phyloP scores from a whole-genome alignment of 2,888 invertebrate species.

The Hipparchia sbordonii region DNA sequence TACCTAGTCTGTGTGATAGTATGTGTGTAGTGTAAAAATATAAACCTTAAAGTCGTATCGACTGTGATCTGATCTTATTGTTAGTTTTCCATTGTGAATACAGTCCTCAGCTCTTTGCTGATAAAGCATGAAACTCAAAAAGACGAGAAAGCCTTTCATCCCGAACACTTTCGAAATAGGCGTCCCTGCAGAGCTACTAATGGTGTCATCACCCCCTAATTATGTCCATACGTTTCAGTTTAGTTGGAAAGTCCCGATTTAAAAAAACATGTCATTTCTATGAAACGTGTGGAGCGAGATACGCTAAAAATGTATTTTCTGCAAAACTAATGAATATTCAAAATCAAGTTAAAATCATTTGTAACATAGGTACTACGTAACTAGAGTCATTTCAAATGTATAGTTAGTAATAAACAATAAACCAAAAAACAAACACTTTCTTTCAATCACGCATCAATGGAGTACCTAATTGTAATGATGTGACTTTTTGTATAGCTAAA shows the following conservation, averaged over 20 bases:
- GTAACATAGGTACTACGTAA: no score
- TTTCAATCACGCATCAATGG: no score
- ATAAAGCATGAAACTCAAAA: slow-evolving; percentile 48
- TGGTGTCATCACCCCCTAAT: slow-evolving; percentile 26
- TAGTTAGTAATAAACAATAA: no score
- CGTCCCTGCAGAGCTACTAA: slow-evolving; percentile 28
- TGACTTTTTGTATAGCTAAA: no score
- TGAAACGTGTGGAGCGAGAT: background rate
- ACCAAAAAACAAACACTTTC: no score
- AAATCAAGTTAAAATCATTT: no score
- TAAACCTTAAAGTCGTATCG: slow-evolving; percentile 2
- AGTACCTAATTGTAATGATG: no score
- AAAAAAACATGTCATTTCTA: no score
- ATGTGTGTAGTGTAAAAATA: background rate
- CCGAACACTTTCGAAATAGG: slow-evolving; percentile 35
- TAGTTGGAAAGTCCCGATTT: background rate
- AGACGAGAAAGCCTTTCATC: slow-evolving; percentile 48
- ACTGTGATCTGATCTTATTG: slow-evolving; percentile 45
- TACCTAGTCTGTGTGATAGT: no score
- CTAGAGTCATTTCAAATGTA: no score
- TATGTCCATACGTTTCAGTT: background rate
- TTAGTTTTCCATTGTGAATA: slow-evolving; percentile 46
- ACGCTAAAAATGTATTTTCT: no score
- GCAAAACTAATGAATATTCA: no score
- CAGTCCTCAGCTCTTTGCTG: slow-evolving; percentile 40